These are phyloP conservation scores for Drosophila borborema DNA, from an alignment of 2,888 invertebrate genomes.

Conservation along the genomic window DNA sequence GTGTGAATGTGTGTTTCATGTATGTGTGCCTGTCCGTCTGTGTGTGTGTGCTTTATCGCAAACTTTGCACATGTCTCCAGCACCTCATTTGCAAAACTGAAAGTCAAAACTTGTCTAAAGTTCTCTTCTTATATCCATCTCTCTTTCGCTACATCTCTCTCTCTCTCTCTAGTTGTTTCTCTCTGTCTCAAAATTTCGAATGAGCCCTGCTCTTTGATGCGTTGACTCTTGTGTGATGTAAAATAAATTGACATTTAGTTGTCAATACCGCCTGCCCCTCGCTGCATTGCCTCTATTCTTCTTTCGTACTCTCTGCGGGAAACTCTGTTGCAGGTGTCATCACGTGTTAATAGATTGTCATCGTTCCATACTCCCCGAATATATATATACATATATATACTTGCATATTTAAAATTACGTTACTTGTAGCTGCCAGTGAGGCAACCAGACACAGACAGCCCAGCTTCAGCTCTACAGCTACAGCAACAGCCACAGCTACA, in stretches of 20 bases:
- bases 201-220: constrained; percentile 36
- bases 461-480: neutral
- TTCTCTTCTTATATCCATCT: constrained; percentile 15
- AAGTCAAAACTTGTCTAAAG: constrained; percentile 77
- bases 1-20: too few relatives aligned
- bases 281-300: neutral
- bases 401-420: constrained; percentile 76
- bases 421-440: constrained; percentile 30
- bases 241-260: constrained; percentile 81
- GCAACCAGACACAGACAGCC: constrained; percentile 12
- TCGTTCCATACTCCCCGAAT: constrained; percentile 41
- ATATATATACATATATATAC: constrained; percentile 53
- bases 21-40: neutral
- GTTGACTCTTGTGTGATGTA: constrained; percentile 57
- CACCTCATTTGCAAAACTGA: constrained; percentile 80
- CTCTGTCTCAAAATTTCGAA: constrained; percentile 4
- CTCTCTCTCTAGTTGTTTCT: neutral
- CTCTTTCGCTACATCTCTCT: neutral
- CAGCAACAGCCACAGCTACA: too few relatives aligned
- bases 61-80: constrained; percentile 72
- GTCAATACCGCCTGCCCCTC: constrained; percentile 39
- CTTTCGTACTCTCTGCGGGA: constrained; percentile 6
- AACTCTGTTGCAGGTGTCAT: constrained; percentile 65
- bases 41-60: constrained; percentile 53
- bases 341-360: constrained; percentile 73